Conservation (phyloP, 2,888 invertebrate species). For the Pristionchus arcanus region DNA sequence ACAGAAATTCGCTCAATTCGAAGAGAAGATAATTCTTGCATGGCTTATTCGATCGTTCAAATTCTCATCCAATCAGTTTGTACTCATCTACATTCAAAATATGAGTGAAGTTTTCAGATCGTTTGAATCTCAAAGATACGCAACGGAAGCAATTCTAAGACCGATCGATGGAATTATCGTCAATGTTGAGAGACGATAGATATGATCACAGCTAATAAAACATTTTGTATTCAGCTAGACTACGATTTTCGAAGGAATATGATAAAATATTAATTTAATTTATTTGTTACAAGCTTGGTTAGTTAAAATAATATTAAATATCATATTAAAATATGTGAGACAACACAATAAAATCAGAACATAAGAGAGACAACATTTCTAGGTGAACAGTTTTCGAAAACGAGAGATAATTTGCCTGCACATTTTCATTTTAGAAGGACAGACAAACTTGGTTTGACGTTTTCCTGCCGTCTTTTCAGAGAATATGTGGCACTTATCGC, state of each 20-base stretch:
- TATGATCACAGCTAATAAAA: background rate
- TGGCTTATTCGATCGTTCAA: background rate
- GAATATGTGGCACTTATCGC: background rate
- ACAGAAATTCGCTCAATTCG: constrained; percentile 43
- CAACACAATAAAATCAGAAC: background rate
- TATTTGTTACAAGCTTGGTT: too few relatives aligned
- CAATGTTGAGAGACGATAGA: constrained; percentile 24
- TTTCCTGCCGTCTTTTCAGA: background rate
- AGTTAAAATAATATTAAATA: too few relatives aligned
- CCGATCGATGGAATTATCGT: background rate
- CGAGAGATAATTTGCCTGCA: background rate
- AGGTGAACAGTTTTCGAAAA: background rate
- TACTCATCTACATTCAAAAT: background rate
- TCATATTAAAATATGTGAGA: too few relatives aligned
- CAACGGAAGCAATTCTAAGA: constrained; percentile 14
- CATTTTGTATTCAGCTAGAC: background rate
- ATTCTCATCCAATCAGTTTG: background rate
- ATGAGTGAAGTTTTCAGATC: background rate
- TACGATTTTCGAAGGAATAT: background rate
- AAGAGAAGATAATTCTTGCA: constrained; percentile 38
- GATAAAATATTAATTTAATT: background rate
- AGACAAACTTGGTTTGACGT: background rate
- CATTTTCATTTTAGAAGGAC: background rate
- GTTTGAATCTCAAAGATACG: background rate
- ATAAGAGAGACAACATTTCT: background rate